Conservation (phyloP, 2,113 vertebrate species). For the Clupea harengus region DNA sequence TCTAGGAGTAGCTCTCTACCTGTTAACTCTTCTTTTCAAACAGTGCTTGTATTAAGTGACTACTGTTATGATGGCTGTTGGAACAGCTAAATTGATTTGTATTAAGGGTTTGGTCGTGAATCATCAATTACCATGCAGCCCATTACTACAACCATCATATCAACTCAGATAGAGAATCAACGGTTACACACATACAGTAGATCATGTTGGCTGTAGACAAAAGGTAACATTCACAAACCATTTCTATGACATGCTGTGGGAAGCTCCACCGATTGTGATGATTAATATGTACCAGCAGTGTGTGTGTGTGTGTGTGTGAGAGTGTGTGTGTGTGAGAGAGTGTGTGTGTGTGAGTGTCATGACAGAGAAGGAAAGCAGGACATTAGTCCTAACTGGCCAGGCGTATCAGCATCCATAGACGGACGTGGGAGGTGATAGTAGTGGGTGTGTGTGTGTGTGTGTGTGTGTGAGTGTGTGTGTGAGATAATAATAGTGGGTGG, state of each 20-base stretch:
- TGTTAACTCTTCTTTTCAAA: too few species aligned
- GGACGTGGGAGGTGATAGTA: background rate
- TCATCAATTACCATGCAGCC: background rate
- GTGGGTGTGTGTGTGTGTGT: too few species aligned
- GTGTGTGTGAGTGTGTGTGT: too few species aligned
- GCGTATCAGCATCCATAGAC: constrained; percentile 10
- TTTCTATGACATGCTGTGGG: background rate
- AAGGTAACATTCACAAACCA: background rate
- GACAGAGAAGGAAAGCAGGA: constrained; percentile 34
- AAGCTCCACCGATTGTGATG: constrained; percentile 29
- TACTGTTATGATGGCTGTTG: too few species aligned
- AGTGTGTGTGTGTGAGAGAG: constrained; percentile 27
- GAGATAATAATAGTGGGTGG: background rate
- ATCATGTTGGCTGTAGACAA: background rate
- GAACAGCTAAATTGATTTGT: background rate
- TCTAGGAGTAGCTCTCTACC: background rate
- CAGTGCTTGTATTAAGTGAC: too few species aligned
- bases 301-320: background rate
- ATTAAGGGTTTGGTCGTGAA: background rate
- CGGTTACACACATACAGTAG: background rate
- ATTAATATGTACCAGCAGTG: constrained; percentile 35
- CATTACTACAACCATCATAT: background rate
- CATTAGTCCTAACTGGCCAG: constrained; percentile 39
- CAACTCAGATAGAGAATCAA: background rate
- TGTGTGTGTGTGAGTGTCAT: constrained; percentile 41